These are phyloP conservation scores for Toxotes chatareus DNA, from an alignment of 2,113 vertebrate genomes.

Conservation along the genomic window DNA sequence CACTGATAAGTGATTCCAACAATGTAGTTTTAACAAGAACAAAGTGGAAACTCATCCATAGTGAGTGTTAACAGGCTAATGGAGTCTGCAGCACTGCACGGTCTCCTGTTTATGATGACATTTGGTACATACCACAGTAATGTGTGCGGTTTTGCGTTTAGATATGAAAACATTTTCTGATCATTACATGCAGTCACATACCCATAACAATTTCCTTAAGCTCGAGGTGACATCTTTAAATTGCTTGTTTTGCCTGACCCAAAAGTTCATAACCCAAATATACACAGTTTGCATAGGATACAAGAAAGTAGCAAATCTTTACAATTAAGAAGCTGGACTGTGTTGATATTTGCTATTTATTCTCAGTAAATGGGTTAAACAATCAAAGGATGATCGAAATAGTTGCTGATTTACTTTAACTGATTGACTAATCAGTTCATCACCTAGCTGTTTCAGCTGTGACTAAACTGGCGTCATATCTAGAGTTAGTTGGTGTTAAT, in stretches of 20 bases:
- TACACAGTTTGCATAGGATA: not conserved
- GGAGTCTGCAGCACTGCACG: slow-evolving; percentile 6
- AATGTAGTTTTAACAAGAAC: not conserved
- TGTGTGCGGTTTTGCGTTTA: not conserved
- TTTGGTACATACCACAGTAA: not conserved
- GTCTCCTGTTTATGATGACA: not conserved
- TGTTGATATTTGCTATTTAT: too few relatives aligned
- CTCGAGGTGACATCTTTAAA: not conserved
- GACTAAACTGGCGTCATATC: not conserved
- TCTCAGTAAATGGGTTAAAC: too few relatives aligned
- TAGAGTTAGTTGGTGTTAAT: not conserved
- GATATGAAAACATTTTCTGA: not conserved
- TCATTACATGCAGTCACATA: not conserved
- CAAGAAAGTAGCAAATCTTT: too few relatives aligned
- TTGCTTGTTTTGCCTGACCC: not conserved
- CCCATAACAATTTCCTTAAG: not conserved
- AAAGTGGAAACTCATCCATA: slow-evolving; percentile 17
- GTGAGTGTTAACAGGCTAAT: slow-evolving; percentile 14
- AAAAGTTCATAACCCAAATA: not conserved
- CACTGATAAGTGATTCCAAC: slow-evolving; percentile 6
- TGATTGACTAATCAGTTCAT: not conserved
- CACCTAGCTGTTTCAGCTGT: not conserved
- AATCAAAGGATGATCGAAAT: too few relatives aligned
- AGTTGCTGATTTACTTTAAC: too few relatives aligned
- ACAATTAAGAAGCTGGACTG: not conserved